Base-by-base conservation (phyloP, 2,113 vertebrate species). In the Hassar affinis region DNA sequence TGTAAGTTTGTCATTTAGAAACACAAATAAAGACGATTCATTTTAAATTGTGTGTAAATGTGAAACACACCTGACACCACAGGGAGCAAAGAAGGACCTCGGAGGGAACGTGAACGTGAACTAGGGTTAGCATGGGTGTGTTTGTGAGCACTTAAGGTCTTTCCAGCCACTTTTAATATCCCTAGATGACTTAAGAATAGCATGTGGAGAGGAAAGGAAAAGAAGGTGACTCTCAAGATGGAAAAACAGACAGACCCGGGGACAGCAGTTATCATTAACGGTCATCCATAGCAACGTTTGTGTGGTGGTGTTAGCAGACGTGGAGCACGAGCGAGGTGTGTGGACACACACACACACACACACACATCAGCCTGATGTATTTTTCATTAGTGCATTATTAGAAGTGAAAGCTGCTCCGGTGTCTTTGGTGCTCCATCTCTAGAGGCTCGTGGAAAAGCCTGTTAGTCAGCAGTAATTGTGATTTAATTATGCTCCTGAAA, bases 401-500 rank as follows among this genome's bases (percentile, higher is more conserved):
- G 80, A 66, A 82, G 84, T 83, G 87, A 86, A 89, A 89, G 85
- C 84, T 62, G 84, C 49, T 81, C 75, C 69, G 27, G 84, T 79
- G 2, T 42, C 82, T 76, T 35, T 33, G 6, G 49, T 69, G 77
- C 45, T 72, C 56, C 15, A 1, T 72, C 68, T 77, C 82, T 68
- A 18, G 78, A 77, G 79, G 77, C 57, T 80, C 45, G 57, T 85
- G 88, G 88, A 90, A 89, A 88, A 88, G 82, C 54, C 88, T 86
- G 84, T 90, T 89, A 89, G 88, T 88, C 86, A 85, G 84, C 81
- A 85, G 68, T 89, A 90, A 89, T 89, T 90, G 87, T 87, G 64
- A 89, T 88, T 90, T 90, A 89, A 90, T 90, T 90, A 88, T 62
- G 49, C 72, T 76, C 80, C 87, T 86, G 82, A 89, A 88, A 90